These are phyloP conservation scores for Trinorchestia longiramus DNA, from an alignment of 1,140 invertebrate genomes.

Conservation along the genomic window DNA sequence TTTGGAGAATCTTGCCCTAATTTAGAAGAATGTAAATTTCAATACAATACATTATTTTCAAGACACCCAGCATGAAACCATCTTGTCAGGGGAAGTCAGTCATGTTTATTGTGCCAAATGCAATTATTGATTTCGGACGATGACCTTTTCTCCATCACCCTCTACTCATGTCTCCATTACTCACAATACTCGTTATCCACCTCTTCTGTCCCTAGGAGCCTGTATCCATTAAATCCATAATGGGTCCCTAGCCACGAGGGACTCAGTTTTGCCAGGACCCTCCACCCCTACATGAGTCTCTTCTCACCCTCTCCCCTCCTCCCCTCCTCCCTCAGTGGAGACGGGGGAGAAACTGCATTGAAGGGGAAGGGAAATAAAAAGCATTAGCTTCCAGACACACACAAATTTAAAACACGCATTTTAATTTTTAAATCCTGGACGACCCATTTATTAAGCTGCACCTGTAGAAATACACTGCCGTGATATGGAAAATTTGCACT, in stretches of 20 bases:
- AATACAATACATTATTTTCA: background rate
- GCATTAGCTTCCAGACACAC: no score
- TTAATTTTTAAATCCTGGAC: no score
- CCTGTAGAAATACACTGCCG: no score
- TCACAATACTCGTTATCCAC: constrained; percentile 7
- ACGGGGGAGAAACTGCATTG: background rate
- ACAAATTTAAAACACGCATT: no score
- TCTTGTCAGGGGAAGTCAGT: background rate
- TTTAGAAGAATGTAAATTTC: background rate
- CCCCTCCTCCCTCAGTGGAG: background rate
- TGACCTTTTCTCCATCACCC: background rate
- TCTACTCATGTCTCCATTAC: background rate
- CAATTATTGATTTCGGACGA: background rate
- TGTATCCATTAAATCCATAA: background rate
- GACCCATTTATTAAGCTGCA: no score
- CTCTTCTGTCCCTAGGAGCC: background rate
- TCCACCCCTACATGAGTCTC: no score
- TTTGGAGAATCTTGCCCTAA: no score
- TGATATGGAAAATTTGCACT: no score
- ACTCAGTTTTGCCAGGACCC: background rate
- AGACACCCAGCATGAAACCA: background rate
- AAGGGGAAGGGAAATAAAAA: background rate
- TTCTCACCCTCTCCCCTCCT: background rate
- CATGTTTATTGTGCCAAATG: background rate
- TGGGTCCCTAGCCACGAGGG: background rate